A percentile compares a stretch with the other conserved stretches of the same genome.
These are phyloP conservation scores for Ischnura elegans DNA, from an alignment of 2,888 invertebrate species.

Conservation along the genomic window DNA sequence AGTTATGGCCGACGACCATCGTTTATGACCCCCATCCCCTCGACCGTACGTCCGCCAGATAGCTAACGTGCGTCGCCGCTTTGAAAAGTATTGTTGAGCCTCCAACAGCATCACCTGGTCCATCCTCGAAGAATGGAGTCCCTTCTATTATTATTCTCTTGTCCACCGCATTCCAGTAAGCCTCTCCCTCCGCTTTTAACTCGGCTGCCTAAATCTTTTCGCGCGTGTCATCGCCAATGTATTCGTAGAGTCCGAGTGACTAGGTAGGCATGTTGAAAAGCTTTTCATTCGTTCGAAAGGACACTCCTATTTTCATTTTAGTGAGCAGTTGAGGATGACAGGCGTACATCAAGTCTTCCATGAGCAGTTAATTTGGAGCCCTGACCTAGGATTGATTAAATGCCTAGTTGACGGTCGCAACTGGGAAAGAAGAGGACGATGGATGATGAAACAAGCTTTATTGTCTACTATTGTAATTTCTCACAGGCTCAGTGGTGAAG, in stretches of 20 bases:
- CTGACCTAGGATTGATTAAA: not conserved
- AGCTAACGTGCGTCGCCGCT: constrained; percentile 40
- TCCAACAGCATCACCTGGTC: constrained; percentile 10
- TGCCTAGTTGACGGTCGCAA: not conserved
- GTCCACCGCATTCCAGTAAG: not conserved
- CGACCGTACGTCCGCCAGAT: not conserved
- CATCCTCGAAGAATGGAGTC: not conserved
- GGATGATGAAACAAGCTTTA: not conserved
- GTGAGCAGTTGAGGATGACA: not conserved
- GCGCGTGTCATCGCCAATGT: not conserved
- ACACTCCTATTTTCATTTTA: not conserved
- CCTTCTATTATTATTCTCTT: not conserved
- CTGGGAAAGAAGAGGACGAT: not conserved
- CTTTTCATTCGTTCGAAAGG: not conserved
- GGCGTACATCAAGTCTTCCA: not conserved
- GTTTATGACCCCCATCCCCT: constrained; percentile 54
- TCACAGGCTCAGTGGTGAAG: not conserved
- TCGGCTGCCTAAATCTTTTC: not conserved
- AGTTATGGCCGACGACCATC: constrained; percentile 56
- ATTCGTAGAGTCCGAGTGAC: not conserved
- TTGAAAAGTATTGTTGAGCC: constrained; percentile 33
- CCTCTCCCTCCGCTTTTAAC: not conserved
- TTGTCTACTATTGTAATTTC: not conserved
- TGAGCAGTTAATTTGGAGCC: not conserved
- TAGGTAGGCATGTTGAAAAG: not conserved